Percentiles rank a stretch among this genome's conserved stretches.
Conservation (phyloP, 2,888 invertebrate genomes). For the Aspidapion aeneum region DNA sequence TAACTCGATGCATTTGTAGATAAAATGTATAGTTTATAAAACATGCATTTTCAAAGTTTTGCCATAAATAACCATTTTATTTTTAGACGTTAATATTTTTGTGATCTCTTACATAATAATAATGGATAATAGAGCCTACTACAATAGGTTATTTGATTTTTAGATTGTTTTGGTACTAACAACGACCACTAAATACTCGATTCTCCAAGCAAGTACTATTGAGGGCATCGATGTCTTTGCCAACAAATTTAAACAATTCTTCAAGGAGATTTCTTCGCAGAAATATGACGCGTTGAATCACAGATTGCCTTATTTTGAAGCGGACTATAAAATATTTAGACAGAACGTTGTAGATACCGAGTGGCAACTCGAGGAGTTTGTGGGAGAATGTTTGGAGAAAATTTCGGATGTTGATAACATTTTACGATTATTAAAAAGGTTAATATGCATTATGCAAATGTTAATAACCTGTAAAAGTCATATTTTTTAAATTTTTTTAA, state of each 20-base stretch:
- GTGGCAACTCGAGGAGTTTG: constrained; percentile 67
- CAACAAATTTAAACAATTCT: constrained; percentile 59
- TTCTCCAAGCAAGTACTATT: constrained; percentile 70
- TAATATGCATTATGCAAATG: constrained; percentile 24
- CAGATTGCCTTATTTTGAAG: constrained; percentile 68
- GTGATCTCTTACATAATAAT: too few relatives aligned
- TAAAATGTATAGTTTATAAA: too few relatives aligned
- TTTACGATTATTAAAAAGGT: constrained; percentile 41
- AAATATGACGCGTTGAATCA: constrained; percentile 80
- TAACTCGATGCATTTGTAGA: too few relatives aligned
- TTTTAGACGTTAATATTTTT: too few relatives aligned
- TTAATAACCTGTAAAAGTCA: background rate
- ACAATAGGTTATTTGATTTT: too few relatives aligned
- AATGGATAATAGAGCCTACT: too few relatives aligned
- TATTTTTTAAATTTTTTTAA: constrained; percentile 6
- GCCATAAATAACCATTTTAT: too few relatives aligned
- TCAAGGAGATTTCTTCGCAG: constrained; percentile 64
- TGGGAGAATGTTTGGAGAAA: constrained; percentile 53
- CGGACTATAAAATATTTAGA: constrained; percentile 71
- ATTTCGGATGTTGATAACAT: constrained; percentile 44
- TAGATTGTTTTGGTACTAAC: constrained; percentile 74
- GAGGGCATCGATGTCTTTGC: constrained; percentile 77
- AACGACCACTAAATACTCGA: constrained; percentile 68
- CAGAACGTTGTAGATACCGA: constrained; percentile 67
- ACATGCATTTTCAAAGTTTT: too few relatives aligned